Conservation (phyloP, 2,888 invertebrate genomes). For the Chirona hameri region DNA sequence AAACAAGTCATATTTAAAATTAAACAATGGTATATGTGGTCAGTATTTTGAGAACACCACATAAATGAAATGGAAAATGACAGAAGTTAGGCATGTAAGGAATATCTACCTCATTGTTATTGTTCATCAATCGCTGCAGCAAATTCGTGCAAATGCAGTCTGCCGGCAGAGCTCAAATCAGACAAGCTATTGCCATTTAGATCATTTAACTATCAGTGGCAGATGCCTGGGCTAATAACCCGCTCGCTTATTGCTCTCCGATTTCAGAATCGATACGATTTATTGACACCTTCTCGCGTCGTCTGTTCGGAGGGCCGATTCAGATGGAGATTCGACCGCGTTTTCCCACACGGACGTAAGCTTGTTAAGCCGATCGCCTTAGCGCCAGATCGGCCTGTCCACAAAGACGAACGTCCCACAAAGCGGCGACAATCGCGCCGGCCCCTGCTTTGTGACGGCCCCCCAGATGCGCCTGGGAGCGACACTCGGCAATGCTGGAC, state of each 20-base stretch:
- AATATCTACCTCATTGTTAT: too few species aligned
- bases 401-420: background rate
- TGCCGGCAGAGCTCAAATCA: too few species aligned
- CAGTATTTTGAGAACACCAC: too few species aligned
- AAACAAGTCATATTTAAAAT: too few species aligned
- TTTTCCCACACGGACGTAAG: background rate
- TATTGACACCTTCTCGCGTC: background rate
- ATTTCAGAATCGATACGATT: conserved; percentile 9
- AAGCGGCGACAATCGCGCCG: background rate
- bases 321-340: background rate
- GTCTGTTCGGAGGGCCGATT: background rate
- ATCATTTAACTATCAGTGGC: background rate
- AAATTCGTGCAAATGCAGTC: too few species aligned
- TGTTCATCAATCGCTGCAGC: too few species aligned
- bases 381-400: background rate
- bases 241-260: background rate
- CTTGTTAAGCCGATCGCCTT: conserved; percentile 27
- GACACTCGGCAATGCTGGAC: background rate
- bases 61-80: too few species aligned
- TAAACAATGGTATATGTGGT: too few species aligned
- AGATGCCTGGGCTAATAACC: background rate
- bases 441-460: background rate
- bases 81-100: too few species aligned
- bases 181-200: background rate
- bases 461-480: background rate